phyloP scores from a whole-genome alignment of 2,797 vertebrate species.

The Hyperoplus immaculatus region DNA sequence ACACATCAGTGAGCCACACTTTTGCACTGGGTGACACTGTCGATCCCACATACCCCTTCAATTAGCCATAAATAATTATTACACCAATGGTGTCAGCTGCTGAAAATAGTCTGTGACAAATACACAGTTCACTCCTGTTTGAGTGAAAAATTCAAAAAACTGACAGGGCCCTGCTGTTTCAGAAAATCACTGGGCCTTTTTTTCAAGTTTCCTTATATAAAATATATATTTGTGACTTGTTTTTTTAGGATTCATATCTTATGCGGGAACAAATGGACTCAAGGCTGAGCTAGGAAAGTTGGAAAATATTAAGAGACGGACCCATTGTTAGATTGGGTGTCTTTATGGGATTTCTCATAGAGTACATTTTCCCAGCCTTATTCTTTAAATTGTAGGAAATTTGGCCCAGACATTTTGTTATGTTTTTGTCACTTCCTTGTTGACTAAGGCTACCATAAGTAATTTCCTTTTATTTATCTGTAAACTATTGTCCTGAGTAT shows the following conservation, averaged over 20 bases:
- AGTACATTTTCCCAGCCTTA: neutral
- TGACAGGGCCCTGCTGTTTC: neutral
- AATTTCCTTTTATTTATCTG: too few relatives aligned
- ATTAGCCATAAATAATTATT: neutral
- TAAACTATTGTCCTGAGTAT: too few relatives aligned
- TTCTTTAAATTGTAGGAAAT: neutral
- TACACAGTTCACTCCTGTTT: neutral
- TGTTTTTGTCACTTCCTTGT: neutral
- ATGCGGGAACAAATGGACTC: neutral
- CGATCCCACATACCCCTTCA: neutral
- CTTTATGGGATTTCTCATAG: neutral
- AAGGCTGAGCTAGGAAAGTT: neutral
- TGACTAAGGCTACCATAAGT: neutral
- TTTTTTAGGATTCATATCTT: neutral
- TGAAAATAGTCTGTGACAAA: constrained; percentile 15
- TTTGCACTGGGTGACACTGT: neutral
- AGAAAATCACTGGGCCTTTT: neutral
- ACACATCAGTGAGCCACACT: too few relatives aligned
- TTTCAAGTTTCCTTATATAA: neutral
- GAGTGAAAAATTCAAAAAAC: neutral
- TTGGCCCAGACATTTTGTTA: neutral
- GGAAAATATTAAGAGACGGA: neutral
- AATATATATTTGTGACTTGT: neutral
- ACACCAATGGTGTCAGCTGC: neutral
- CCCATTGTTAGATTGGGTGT: neutral